Base-by-base conservation (phyloP, 2,797 vertebrate genomes). In the Trachurus trachurus region DNA sequence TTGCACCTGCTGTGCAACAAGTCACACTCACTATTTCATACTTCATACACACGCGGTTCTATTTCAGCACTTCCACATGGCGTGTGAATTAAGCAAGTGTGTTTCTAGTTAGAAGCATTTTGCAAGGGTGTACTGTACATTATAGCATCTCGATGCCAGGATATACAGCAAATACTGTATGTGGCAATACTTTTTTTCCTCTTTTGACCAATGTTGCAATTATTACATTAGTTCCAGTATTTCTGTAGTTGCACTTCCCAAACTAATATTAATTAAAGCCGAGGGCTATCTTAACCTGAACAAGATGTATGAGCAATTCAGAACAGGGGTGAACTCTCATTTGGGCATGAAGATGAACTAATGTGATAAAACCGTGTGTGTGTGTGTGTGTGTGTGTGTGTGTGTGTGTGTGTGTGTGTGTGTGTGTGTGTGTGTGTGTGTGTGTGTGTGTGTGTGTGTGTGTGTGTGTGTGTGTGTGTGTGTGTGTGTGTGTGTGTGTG, bases 61-160 rank as follows among this genome's bases (percentile, higher is more conserved):
- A 68, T 85, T 78, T 80, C 59, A 54, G 63, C 49, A 86, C 50
- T 79, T 88, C 84, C 82, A 71, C 57, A 26, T 76, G 5, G 7
- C 21, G 56, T 81, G 59, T 71, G 54, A 74, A 88, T 89, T 85
- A 77, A 70, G 85, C 54, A 92, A 89, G 58, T 69, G 22, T 39
- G 54, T 71, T 89, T 91, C 88, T 81, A 70, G 80, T 83, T 56
- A 81, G 47, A 61, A 47, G 16, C 17, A 47, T 90, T 86, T 79
- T 79, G 90, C 58, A 90, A 91, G 56, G 44, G 21, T 31, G 49
- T 73, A 66, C 29, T 76, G 72, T 66, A 83, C 63, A 15, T 53
- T 39, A 21, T 53, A 49, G 37, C 53, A 9, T 62, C 1, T 63
- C 37, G 50, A 21, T 78, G 73, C 53, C 26, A 1, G 56, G 21